These are phyloP conservation scores for Strigamia crassipes DNA, from an alignment of 2,888 invertebrate species.

Conservation along the genomic window DNA sequence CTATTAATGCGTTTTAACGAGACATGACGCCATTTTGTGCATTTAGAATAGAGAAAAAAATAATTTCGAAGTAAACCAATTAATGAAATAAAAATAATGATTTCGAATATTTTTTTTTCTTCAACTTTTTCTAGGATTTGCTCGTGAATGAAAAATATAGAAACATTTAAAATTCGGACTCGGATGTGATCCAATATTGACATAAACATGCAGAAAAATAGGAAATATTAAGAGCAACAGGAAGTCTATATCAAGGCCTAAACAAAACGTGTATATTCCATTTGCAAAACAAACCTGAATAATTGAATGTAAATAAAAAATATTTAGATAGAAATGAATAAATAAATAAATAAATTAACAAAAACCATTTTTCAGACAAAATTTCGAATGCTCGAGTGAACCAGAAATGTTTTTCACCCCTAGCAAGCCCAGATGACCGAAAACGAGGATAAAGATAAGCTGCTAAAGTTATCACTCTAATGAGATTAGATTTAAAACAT, in stretches of 20 bases:
- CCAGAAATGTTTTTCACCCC: background rate
- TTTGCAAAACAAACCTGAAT: background rate
- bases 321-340: background rate
- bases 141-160: no score
- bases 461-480: background rate
- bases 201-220: background rate
- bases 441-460: conserved; percentile 5
- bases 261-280: background rate
- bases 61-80: background rate
- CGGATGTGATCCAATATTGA: no score
- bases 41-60: background rate
- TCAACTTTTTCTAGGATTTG: no score
- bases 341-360: background rate
- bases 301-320: background rate
- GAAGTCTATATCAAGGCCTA: background rate
- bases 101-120: no score
- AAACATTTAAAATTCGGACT: no score
- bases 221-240: background rate
- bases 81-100: background rate
- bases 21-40: background rate
- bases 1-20: background rate
- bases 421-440: background rate
- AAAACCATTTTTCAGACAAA: background rate
- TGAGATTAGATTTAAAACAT: conserved; percentile 11
- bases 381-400: no score